Evolutionary conservation across 2,113 vertebrate genomes (phyloP), one percentile per base, ranked within the genome.

Genomic region (Hyla sarda): DNA sequence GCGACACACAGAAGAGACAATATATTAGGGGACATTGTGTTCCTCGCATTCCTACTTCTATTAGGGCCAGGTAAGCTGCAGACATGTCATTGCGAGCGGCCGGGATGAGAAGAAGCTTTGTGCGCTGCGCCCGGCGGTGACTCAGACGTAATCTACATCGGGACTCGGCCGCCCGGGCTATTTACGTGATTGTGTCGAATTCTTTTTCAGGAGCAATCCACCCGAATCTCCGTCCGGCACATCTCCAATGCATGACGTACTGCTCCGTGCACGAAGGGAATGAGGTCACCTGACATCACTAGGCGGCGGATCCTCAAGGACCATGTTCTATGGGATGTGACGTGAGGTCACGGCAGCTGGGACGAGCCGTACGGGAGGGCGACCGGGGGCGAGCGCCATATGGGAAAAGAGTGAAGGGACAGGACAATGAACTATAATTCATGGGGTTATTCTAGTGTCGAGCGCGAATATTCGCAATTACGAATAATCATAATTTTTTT

Each of bases 161-260:
- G 56, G 54, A 41, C 21, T 25, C 28, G 78, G 54, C 58, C 2
- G 56, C 34, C 16, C 78, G 54, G 41, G 58, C 34, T 45, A 37
- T 37, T 81, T 17, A 45, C 28, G 21, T 82, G 77, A 80, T 75
- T 74, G 72, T 74, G 23, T 74, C 47, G 48, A 48, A 74, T 74
- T 25, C 41, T 17, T 28, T 74, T 75, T 28, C 45, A 50, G n/a
- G 8, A 48, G n/a, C 73, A 75, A 50, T 75, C 13, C 45, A 28
- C 73, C 73, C 73, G 16, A 28, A 75, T 75, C 73, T 28, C 23
- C 23, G n/a, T n/a, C 72, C 41, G 72, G 23, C 72, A 48, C 72
- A 47, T 13, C 16, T n/a, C 72, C 47, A 74, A 74, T 48, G 19
- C 13, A 67, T 69, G n/a, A 74, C 41, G 48, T 2, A n/a, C 41